Conservation (phyloP, 2,113 vertebrate genomes). For the Pterocles burchelli region DNA sequence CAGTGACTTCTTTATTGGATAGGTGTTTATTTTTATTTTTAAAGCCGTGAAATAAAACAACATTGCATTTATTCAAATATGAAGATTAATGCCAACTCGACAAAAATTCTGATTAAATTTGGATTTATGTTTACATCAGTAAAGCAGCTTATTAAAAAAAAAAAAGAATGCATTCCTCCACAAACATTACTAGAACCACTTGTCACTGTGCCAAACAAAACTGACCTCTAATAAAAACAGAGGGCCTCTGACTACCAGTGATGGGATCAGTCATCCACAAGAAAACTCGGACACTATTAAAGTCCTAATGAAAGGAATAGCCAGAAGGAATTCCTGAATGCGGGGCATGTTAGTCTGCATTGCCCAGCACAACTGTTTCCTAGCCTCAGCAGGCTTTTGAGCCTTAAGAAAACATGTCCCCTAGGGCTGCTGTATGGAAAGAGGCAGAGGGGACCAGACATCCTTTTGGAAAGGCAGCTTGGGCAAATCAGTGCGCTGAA, state of each 20-base stretch:
- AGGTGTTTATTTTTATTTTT: conserved; percentile 55
- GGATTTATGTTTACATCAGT: conserved; percentile 62
- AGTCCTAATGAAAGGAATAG: conserved; percentile 52
- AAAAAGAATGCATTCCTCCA: neutral
- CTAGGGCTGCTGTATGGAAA: conserved; percentile 25
- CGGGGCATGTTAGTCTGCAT: neutral
- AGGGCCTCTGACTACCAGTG: conserved; percentile 40
- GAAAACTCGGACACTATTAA: conserved; percentile 40
- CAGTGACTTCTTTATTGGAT: conserved; percentile 53
- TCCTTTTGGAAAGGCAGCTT: conserved; percentile 18
- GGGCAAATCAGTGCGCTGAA: neutral
- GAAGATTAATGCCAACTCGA: conserved; percentile 52
- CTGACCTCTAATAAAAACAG: conserved; percentile 64
- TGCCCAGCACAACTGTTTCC: neutral
- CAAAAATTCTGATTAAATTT: conserved; percentile 62
- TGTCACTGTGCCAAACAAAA: conserved; percentile 55
- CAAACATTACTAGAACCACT: conserved; percentile 19
- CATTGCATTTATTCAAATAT: conserved; percentile 43
- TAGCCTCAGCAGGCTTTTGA: neutral
- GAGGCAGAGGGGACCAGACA: neutral
- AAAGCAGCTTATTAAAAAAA: conserved; percentile 41
- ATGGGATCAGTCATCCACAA: conserved; percentile 53
- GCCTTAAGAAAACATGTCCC: conserved; percentile 28
- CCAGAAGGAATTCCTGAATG: conserved; percentile 46
- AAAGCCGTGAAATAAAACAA: conserved; percentile 51